Evolutionary conservation across 2,797 vertebrate species (phyloP), one percentile per base, ranked within the genome.

Genomic region (Crypturellus tataupa): DNA sequence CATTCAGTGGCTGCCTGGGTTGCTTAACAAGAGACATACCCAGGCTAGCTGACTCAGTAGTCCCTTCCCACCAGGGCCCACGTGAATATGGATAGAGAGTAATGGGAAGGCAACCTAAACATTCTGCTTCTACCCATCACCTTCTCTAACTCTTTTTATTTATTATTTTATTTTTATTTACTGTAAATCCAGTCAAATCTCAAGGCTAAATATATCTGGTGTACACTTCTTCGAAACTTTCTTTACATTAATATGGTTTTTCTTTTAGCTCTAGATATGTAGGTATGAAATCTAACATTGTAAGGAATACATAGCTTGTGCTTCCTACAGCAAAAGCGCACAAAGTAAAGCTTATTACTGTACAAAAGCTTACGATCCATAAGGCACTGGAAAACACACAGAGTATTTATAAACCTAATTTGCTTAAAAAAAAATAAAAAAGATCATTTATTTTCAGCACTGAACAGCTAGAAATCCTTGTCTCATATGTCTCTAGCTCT

Each of bases 281-380:
- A 64, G 29, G 5, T 21, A 19, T 31, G n/a, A 73, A 68, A 87
- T 35, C 0, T 1, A 51, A 4, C 65, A 5, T 49, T 25, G 6
- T 68, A 78, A 86, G 12, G 11, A 93, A 71, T 53, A 77, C 24
- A 39, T 8, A 71, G 47, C 12, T 72, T 31, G 35, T 60, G 51
- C 16, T n/a, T 29, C 8, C 67, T 71, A 44, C 9, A 24, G 39
- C 63, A 73, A 3, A 80, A 77, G 83, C 51, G 40, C 21, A 73
- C 25, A 59, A 53, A 5, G 1, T 39, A 83, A 75, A 62, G 0
- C 2, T 20, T 56, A 12, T 25, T 72, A 40, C n/a, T 70, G 37
- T 20, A n/a, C 1, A 71, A 68, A 60, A 24, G 0, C 0, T 15
- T 58, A 10, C 24, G 33, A 37, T 35, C 17, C 68, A 6, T 59